phyloP scores from a whole-genome alignment of 2,113 vertebrate species.

The Xenopus tropicalis region DNA sequence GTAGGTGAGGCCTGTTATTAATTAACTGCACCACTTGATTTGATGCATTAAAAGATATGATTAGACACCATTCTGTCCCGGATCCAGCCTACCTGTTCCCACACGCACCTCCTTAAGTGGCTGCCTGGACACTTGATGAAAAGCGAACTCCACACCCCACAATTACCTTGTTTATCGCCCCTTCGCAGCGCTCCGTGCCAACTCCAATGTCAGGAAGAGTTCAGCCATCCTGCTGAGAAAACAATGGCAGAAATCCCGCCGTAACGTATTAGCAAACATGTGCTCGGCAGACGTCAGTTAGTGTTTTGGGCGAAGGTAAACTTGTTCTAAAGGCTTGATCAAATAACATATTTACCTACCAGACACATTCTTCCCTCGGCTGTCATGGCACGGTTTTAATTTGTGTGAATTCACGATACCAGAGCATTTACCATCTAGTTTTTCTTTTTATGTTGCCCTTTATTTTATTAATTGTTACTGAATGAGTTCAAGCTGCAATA shows the following conservation, averaged over 20 bases:
- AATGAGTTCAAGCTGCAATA: not conserved
- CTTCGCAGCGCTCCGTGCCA: conserved; percentile 59
- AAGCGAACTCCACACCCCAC: conserved; percentile 47
- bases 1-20: too few relatives aligned
- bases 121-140: conserved; percentile 38
- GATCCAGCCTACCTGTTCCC: conserved; percentile 17
- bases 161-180: conserved; percentile 57
- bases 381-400: not conserved
- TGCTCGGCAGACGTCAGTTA: conserved; percentile 55
- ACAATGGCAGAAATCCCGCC: conserved; percentile 69
- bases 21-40: too few relatives aligned
- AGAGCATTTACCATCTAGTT: too few relatives aligned
- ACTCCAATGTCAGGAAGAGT: conserved; percentile 74
- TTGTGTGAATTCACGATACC: not conserved
- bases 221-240: conserved; percentile 65
- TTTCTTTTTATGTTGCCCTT: not conserved
- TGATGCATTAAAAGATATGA: too few relatives aligned
- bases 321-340: conserved; percentile 49
- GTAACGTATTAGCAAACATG: conserved; percentile 70
- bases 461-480: not conserved
- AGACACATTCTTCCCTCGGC: not conserved
- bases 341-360: not conserved
- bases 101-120: conserved; percentile 35
- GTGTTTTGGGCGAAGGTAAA: conserved; percentile 60
- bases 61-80: too few relatives aligned